These are phyloP conservation scores for Rhodinocichla rosea DNA, from an alignment of 2,113 vertebrate genomes.

Conservation along the genomic window DNA sequence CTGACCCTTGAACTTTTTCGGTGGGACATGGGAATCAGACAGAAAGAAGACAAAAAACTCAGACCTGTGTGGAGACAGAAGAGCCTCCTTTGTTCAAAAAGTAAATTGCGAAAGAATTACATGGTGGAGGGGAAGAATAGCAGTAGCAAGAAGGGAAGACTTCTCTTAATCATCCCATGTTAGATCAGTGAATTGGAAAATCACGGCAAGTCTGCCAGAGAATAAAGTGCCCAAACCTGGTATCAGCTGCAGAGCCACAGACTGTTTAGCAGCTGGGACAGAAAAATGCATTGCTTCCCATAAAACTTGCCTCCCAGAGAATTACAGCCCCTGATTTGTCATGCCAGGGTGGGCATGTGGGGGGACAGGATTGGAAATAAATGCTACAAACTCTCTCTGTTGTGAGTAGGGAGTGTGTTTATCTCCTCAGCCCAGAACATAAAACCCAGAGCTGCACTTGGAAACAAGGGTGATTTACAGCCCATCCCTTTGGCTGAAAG, in stretches of 20 bases:
- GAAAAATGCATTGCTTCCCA: slow-evolving; percentile 20
- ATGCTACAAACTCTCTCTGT: background rate
- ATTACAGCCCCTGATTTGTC: slow-evolving; percentile 16
- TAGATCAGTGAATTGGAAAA: slow-evolving; percentile 25
- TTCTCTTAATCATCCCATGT: background rate
- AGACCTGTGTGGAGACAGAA: background rate
- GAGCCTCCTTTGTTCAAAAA: background rate
- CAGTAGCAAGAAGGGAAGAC: background rate
- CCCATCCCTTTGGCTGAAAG: background rate
- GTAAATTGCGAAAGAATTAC: background rate
- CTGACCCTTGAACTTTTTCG: background rate
- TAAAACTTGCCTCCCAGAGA: slow-evolving; percentile 30
- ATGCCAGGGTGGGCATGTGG: background rate
- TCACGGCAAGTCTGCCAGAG: background rate
- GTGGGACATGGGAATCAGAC: accelerated
- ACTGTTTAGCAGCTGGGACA: slow-evolving; percentile 3
- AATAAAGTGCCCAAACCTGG: background rate
- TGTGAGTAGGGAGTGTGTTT: slow-evolving; percentile 17
- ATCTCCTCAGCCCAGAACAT: slow-evolving; percentile 19
- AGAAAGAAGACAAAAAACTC: background rate
- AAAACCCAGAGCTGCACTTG: background rate
- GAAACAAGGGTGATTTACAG: slow-evolving; percentile 27
- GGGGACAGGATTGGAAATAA: background rate
- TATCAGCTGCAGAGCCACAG: background rate
- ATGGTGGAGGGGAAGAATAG: background rate